Percentiles rank a stretch among this genome's conserved stretches.
Conservation (phyloP, 2,113 vertebrate species). For the Oryzias celebensis region DNA sequence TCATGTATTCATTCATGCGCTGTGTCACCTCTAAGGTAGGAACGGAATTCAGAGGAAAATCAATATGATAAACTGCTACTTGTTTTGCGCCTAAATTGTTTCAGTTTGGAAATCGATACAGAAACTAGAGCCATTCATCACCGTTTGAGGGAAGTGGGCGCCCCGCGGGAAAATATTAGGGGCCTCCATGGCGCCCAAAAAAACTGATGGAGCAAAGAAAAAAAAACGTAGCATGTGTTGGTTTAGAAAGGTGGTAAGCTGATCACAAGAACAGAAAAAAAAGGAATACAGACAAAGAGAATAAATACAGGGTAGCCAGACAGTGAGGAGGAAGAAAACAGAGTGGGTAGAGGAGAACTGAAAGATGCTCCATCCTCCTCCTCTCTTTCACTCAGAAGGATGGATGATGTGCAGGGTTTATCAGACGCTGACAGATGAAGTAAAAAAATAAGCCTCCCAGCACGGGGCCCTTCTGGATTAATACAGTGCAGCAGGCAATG, state of each 20-base stretch:
- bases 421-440: constrained; percentile 79
- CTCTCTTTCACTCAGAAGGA: constrained; percentile 54
- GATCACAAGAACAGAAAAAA: constrained; percentile 40
- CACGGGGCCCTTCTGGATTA: constrained; percentile 70
- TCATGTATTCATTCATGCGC: constrained; percentile 70
- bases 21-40: constrained; percentile 75
- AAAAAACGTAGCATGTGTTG: constrained; percentile 46
- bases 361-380: constrained; percentile 32
- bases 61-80: constrained; percentile 85
- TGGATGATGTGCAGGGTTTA: constrained; percentile 72
- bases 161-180: constrained; percentile 71
- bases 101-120: constrained; percentile 83
- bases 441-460: constrained; percentile 80
- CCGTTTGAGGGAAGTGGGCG: constrained; percentile 67
- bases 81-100: constrained; percentile 86
- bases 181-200: constrained; percentile 47
- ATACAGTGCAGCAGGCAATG: constrained; percentile 76
- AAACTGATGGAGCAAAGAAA: not conserved
- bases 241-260: constrained; percentile 39
- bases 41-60: constrained; percentile 78
- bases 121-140: constrained; percentile 79
- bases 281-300: constrained; percentile 53
- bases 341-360: constrained; percentile 39
- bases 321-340: constrained; percentile 44
- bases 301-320: constrained; percentile 41